A percentile compares a stretch with the other conserved stretches of the same genome.
These are phyloP conservation scores for Macrosteles quadrilineatus DNA, from an alignment of 1,140 invertebrate species.

Conservation along the genomic window DNA sequence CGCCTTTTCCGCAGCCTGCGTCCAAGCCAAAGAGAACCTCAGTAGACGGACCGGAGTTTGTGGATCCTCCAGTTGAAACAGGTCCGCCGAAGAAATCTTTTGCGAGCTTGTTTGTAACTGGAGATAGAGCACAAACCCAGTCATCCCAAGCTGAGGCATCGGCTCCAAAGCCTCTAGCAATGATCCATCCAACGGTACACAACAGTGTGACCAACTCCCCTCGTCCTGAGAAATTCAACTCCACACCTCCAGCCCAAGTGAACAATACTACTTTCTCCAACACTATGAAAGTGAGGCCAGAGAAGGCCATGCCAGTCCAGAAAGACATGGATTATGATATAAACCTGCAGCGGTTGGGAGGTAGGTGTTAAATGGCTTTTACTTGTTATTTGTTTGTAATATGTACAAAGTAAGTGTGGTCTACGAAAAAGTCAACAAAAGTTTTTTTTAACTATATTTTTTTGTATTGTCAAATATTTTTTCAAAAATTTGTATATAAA, in stretches of 20 bases:
- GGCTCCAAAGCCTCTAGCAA: not conserved
- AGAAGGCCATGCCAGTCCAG: not conserved
- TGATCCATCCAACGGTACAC: not conserved
- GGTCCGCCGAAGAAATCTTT: slow-evolving; percentile 17
- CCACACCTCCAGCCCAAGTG: not conserved
- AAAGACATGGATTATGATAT: not conserved
- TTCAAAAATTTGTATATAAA: too few relatives aligned
- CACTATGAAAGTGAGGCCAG: not conserved
- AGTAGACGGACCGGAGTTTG: not conserved
- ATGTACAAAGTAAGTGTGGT: too few relatives aligned
- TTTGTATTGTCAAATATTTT: too few relatives aligned
- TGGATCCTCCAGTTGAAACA: not conserved
- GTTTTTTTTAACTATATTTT: too few relatives aligned
- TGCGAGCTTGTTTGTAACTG: slow-evolving; percentile 18
- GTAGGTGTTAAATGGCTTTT: slow-evolving; percentile 3
- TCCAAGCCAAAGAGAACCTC: not conserved
- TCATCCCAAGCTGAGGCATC: not conserved
- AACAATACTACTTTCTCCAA: not conserved
- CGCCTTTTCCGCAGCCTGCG: slow-evolving; percentile 1
- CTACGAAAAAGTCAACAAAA: too few relatives aligned
- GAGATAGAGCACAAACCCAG: not conserved
- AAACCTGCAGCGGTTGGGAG: slow-evolving; percentile 14
- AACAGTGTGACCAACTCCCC: not conserved
- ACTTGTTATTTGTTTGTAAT: too few relatives aligned
- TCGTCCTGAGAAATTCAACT: not conserved